Percentiles rank a stretch among this genome's conserved stretches.
These are phyloP conservation scores for Eupristina koningsbergeri DNA, from an alignment of 1,140 invertebrate species.

Conservation along the genomic window DNA sequence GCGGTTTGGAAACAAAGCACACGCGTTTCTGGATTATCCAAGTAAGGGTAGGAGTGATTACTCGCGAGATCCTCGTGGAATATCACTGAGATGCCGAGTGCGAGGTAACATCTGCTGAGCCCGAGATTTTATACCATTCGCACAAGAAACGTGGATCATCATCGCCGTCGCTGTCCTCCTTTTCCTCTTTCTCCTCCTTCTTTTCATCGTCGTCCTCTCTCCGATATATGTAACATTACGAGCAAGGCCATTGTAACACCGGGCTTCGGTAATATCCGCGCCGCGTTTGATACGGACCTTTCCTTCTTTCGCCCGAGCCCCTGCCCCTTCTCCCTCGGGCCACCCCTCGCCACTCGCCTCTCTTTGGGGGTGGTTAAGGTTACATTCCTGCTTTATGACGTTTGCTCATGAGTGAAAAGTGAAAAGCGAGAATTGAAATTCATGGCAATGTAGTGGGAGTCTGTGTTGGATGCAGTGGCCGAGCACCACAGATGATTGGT, in stretches of 20 bases:
- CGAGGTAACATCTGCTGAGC: slow-evolving; percentile 66
- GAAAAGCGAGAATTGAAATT: background rate
- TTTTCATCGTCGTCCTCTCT: slow-evolving; percentile 14
- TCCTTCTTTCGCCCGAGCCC: background rate
- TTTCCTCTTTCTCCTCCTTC: background rate
- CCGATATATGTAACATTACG: slow-evolving; percentile 70
- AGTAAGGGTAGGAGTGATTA: background rate
- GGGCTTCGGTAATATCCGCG: slow-evolving; percentile 53
- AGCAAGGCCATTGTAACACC: slow-evolving; percentile 69
- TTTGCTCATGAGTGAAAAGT: background rate
- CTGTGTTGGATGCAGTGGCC: background rate
- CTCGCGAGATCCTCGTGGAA: slow-evolving; percentile 57
- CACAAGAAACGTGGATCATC: slow-evolving; percentile 48
- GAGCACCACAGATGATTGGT: slow-evolving; percentile 31
- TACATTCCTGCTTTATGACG: slow-evolving; percentile 49
- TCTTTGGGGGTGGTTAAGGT: slow-evolving; percentile 56
- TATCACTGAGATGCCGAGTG: slow-evolving; percentile 66
- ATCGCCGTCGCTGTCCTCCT: slow-evolving; percentile 15
- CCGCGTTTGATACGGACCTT: slow-evolving; percentile 31
- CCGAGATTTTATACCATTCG: slow-evolving; percentile 68
- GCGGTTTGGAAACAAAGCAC: background rate
- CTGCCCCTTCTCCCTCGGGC: background rate
- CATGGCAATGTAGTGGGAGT: background rate
- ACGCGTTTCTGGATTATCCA: background rate
- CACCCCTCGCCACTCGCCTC: background rate